Evolutionary conservation across 2,113 vertebrate genomes (phyloP), one percentile per base, ranked within the genome.

Genomic region (Leptobrachium ailaonicum): DNA sequence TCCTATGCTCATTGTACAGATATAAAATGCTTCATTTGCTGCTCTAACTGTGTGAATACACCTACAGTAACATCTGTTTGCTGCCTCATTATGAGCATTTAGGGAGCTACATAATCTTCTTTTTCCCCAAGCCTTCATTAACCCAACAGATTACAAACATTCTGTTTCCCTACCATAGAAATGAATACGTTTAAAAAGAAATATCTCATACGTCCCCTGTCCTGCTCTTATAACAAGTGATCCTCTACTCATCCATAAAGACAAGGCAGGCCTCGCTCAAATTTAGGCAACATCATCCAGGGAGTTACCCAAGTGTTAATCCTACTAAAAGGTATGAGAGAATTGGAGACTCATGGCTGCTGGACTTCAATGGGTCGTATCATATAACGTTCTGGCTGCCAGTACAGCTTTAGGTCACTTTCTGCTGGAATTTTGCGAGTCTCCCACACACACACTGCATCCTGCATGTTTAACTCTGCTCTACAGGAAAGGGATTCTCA

Each of bases 221-320:
- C 13, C 62, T 64, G 20, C 40, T 32, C 20, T 20, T 6, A 64
- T 32, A 20, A 9, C 60, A 20, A 66, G 62, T 12, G 6, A n/a
- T 79, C 56, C 58, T 79, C 58, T 58, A 11, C 58, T 50, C 43
- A 43, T 79, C 58, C 68, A 11, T 42, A 64, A 32, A 79, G 44
- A 53, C 68, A 43, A 64, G 60, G 56, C 62, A 43, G 54, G 44
- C 45, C 44, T 53, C 68, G 58, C 68, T 78, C 8, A 62, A 10
- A 56, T 63, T 50, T 60, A 63, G 12, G 40, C 69, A 64, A 53
- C 50, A n/a, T 63, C 44, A 71, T 79, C 60, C 50, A 40, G 58
- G 68, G 77, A 64, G 68, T 79, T 80, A 44, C 71, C 71, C 12
- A 58, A 73, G 62, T 80, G 63, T 67, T 80, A 80, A 73, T 80